Evolutionary conservation across 2,113 vertebrate genomes (phyloP).

Genomic region (Neofelis nebulosa): DNA sequence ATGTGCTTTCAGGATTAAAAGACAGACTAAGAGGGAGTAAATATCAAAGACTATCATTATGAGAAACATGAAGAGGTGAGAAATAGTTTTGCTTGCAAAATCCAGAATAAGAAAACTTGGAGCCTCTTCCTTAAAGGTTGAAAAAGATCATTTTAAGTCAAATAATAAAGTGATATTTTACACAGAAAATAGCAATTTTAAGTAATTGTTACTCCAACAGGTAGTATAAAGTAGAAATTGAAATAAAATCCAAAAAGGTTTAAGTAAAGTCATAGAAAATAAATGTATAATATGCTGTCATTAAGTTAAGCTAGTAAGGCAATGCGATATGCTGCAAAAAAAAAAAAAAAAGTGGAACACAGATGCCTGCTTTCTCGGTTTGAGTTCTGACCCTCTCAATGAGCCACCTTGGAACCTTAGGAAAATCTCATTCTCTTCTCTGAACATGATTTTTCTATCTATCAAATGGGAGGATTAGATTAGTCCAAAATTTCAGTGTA

Average conservation of each 20-base stretch:
- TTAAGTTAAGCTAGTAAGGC: neutral
- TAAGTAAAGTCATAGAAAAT: neutral
- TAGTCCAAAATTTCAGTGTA: neutral
- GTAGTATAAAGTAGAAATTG: neutral
- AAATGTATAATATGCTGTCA: neutral
- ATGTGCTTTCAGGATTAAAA: neutral
- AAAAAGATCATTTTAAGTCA: neutral
- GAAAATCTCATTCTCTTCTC: neutral
- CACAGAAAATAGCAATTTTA: neutral
- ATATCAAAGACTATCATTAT: neutral
- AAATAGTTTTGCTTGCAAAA: slow-evolving; percentile 17
- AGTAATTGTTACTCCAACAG: neutral
- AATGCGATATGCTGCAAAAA: neutral
- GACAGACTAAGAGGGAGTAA: neutral
- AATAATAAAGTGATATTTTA: slow-evolving; percentile 30
- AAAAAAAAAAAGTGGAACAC: neutral
- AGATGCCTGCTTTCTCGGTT: neutral
- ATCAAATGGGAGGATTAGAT: neutral
- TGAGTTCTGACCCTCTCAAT: neutral
- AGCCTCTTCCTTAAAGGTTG: neutral
- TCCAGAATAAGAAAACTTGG: neutral
- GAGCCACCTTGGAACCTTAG: neutral
- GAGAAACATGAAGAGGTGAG: neutral
- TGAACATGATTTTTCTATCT: neutral
- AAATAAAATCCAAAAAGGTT: neutral